Base-by-base conservation (phyloP, 2,113 vertebrate species). In the Ceuthmochares aereus region DNA sequence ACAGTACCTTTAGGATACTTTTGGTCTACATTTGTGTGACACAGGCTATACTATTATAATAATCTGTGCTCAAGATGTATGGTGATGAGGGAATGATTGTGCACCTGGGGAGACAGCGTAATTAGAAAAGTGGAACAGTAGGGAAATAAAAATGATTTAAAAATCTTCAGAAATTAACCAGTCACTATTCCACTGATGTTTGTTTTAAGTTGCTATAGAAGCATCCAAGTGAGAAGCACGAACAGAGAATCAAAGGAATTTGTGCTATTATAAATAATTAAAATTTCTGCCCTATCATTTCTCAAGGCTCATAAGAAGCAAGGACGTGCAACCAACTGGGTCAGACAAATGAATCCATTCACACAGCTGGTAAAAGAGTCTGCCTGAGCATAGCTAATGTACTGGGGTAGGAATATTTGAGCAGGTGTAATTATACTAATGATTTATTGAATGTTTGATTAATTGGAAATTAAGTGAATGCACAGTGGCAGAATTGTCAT, bases 361-460 rank as follows among this genome's bases (percentile, higher is more conserved):
- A 83, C 83, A 84, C 62, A 78, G 88, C 94, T 86, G 85, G 93
- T 91, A 58, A 62, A 93, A 88, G 92, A 87, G 85, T 51, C 88
- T 96, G 95, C 69, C 89, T 87, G 94, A 95, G 96, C 89, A 91
- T 79, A 96, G 95, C 96, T 98, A 97, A 98, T 95, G 95, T 83
- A 80, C 93, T 89, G 69, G 93, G 93, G 95, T 93, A 95, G 69
- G 91, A 95, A 95, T 96, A 95, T 85, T 94, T 95, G 95, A 97
- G 89, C 93, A 98, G 96, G 96, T 98, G 94, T 97, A 98, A 98
- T 98, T 98, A 98, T 86, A 97, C 97, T 97, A 98, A 98, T 98
- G 98, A 98, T 98, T 98, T 98, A 98, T 98, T 98, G 98, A 98
- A 97, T 95, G 93, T 98, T 98, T 98, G 98, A 98, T 98, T 98